Conservation (phyloP, 2,113 vertebrate genomes). For the Pteropus alecto region DNA sequence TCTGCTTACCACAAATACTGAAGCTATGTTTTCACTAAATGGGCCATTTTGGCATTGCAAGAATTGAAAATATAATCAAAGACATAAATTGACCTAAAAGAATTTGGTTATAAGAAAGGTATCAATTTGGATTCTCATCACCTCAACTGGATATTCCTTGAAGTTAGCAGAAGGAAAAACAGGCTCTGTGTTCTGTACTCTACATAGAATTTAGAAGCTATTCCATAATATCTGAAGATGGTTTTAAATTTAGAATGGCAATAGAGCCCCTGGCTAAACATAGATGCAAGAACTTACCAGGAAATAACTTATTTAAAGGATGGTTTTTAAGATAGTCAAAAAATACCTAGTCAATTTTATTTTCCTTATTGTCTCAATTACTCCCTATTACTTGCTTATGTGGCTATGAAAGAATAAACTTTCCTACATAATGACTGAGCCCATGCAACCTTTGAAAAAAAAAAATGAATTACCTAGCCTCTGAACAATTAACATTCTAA, state of each 20-base stretch:
- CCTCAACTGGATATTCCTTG: not conserved
- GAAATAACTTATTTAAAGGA: constrained; percentile 26
- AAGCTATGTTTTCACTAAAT: not conserved
- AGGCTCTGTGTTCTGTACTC: not conserved
- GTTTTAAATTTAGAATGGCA: constrained; percentile 31
- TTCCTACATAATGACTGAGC: not conserved
- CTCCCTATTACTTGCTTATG: not conserved
- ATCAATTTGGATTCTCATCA: not conserved
- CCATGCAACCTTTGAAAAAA: not conserved
- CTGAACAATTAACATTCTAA: not conserved
- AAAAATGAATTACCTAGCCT: not conserved
- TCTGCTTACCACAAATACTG: not conserved
- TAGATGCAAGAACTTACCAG: not conserved
- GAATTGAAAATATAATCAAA: constrained; percentile 31
- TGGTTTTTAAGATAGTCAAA: not conserved
- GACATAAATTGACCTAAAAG: not conserved
- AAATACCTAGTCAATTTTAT: not conserved
- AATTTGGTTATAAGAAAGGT: not conserved
- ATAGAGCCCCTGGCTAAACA: not conserved
- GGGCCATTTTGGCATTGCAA: not conserved
- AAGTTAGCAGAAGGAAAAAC: not conserved
- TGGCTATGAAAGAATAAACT: not conserved
- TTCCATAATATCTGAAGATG: not conserved
- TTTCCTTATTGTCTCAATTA: constrained; percentile 25
- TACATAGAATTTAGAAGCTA: not conserved